A percentile compares a stretch with the other conserved stretches of the same genome.
Evolutionary conservation across 1,140 invertebrate genomes (phyloP).

Genomic region (Ceratina japonica): DNA sequence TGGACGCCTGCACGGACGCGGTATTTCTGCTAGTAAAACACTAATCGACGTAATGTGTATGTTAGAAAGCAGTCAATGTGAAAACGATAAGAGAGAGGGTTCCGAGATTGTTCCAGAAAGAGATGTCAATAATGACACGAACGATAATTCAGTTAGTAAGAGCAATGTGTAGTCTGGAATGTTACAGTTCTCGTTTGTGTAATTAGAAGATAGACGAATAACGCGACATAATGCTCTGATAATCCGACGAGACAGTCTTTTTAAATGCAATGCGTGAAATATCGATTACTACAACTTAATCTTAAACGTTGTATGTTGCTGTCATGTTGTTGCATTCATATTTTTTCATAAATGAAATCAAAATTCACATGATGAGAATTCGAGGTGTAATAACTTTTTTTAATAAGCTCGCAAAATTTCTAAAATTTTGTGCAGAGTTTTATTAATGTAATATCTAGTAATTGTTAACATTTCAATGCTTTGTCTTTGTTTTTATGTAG

Average conservation of each 20-base stretch:
- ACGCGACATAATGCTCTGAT: not conserved
- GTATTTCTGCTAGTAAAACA: not conserved
- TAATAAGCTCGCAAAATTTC: too few relatives aligned
- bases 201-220: not conserved
- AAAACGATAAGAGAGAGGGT: constrained; percentile 29
- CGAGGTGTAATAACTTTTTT: too few relatives aligned
- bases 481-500: too few relatives aligned
- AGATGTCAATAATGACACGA: constrained; percentile 12
- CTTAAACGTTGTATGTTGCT: not conserved
- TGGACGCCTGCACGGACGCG: not conserved
- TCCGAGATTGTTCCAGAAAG: constrained; percentile 37
- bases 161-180: constrained; percentile 5
- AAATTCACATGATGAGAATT: too few relatives aligned
- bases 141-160: not conserved
- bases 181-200: not conserved
- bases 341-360: too few relatives aligned
- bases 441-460: too few relatives aligned
- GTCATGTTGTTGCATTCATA: too few relatives aligned
- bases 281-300: not conserved
- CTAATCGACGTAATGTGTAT: too few relatives aligned
- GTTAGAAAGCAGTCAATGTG: not conserved
- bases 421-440: too few relatives aligned
- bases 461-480: too few relatives aligned
- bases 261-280: not conserved
- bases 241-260: not conserved